Evolutionary conservation across 2,888 invertebrate genomes (phyloP), one percentile per base, ranked within the genome.

Genomic region (Apomyelois bistriatella): DNA sequence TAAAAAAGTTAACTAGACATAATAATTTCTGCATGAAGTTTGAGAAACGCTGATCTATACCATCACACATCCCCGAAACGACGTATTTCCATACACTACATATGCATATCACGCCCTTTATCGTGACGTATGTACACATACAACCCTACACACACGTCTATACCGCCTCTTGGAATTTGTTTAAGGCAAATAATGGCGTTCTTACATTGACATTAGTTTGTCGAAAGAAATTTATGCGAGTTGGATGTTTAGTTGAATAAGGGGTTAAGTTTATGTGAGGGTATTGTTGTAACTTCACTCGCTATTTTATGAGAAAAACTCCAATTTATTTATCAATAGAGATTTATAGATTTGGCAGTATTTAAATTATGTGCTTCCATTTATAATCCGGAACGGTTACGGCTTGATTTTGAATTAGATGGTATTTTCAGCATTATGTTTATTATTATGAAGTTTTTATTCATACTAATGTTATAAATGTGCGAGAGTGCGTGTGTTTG

Each of bases 121-220:
- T 69, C 63, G 66, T 71, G 70, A 56, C 62, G 53, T 65, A 65
- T 55, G 64, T 65, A 46, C 48, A 69, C 74, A 60, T 64, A 60
- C 57, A 62, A 64, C 62, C 30, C 13, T 38, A 42, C 46, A 68
- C 58, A 68, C 66, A 68, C 48, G 51, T 59, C 65, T 68, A 69
- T 68, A 72, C 70, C 68, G 67, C 76, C 76, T 79, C 77, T 79
- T 66, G 78, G 86, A 88, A 89, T 89, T 89, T 89, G 87, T 89
- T 86, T 86, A 82, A 79, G 77, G 75, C 74, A 71, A 79, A 76
- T 81, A 88, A 89, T 86, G 82, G 85, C 85, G 84, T 86, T 85
- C 85, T 85, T 87, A 89, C 84, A 86, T 86, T 88, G 88, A 85
- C 89, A 89, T 89, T 88, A 89, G 89, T 90, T 87, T 86, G 87